phyloP scores from a whole-genome alignment of 1,140 invertebrate species.

The Planococcus citri region DNA sequence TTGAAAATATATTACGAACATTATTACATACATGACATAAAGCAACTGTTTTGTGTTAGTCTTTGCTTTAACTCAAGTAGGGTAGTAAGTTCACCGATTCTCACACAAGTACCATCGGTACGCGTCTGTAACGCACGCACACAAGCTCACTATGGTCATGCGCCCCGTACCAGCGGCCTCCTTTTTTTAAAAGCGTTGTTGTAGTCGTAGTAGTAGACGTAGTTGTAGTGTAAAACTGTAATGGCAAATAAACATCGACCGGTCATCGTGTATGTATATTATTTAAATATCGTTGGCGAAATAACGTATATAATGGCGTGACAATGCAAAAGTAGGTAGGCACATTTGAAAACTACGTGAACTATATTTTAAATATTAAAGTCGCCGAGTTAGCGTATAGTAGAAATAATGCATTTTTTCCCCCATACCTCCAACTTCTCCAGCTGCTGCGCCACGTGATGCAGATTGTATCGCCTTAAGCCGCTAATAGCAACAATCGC shows the following conservation, averaged over 20 bases:
- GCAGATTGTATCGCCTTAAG: not conserved
- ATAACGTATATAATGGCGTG: not conserved
- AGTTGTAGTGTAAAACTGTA: not conserved
- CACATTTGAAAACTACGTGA: not conserved
- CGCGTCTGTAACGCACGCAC: not conserved
- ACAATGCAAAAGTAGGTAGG: constrained; percentile 2
- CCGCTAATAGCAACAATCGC: not conserved
- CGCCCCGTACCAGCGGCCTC: not conserved
- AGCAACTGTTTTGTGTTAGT: not conserved
- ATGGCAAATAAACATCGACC: constrained; percentile 6
- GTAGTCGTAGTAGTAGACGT: too few species aligned
- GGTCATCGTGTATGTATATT: constrained; percentile 6
- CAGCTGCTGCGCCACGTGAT: not conserved
- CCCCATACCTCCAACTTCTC: not conserved
- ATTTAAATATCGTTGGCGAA: not conserved
- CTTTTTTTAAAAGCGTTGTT: too few species aligned
- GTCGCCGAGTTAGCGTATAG: not conserved
- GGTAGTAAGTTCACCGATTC: constrained; percentile 6
- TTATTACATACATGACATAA: not conserved
- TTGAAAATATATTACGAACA: not conserved
- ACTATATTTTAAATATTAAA: constrained; percentile 3
- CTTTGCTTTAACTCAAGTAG: constrained; percentile 1
- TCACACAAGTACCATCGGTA: not conserved
- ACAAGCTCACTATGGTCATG: not conserved
- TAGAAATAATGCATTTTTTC: not conserved